These are phyloP conservation scores for Hydrolagus colliei DNA, from an alignment of 2,797 vertebrate species.

Conservation along the genomic window DNA sequence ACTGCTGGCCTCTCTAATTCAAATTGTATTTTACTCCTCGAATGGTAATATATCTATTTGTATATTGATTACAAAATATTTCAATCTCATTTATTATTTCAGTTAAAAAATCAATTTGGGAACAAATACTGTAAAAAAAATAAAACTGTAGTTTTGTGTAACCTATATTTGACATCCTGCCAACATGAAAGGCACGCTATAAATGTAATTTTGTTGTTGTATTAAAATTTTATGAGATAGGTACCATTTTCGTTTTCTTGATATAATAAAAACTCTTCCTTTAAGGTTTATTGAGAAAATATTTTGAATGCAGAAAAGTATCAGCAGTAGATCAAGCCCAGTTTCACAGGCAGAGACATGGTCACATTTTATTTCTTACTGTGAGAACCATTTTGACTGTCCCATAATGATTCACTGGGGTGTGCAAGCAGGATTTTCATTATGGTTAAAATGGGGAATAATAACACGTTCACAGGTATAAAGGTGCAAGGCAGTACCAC, in stretches of 20 bases:
- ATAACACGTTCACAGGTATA: background rate
- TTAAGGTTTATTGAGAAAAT: background rate
- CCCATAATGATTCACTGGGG: background rate
- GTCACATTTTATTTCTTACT: background rate
- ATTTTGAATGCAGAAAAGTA: background rate
- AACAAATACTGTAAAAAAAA: background rate
- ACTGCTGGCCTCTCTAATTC: background rate
- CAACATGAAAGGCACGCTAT: too few relatives aligned
- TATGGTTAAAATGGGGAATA: constrained; percentile 4
- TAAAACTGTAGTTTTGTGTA: background rate
- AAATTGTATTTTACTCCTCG: too few relatives aligned
- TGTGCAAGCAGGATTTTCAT: background rate
- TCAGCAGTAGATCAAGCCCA: background rate
- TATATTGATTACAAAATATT: background rate
- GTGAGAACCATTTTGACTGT: background rate
- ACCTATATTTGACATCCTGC: too few relatives aligned
- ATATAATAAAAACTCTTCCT: background rate
- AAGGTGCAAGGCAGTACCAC: background rate
- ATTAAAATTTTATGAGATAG: background rate
- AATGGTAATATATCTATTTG: too few relatives aligned
- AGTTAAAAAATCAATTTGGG: background rate
- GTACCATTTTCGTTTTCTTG: background rate
- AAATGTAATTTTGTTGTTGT: too few relatives aligned
- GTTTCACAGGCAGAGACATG: background rate
- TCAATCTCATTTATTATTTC: background rate